Percentiles rank a stretch among this genome's conserved stretches.
Evolutionary conservation across 2,888 invertebrate species (phyloP).

Genomic region (Scaptomyza reducta): DNA sequence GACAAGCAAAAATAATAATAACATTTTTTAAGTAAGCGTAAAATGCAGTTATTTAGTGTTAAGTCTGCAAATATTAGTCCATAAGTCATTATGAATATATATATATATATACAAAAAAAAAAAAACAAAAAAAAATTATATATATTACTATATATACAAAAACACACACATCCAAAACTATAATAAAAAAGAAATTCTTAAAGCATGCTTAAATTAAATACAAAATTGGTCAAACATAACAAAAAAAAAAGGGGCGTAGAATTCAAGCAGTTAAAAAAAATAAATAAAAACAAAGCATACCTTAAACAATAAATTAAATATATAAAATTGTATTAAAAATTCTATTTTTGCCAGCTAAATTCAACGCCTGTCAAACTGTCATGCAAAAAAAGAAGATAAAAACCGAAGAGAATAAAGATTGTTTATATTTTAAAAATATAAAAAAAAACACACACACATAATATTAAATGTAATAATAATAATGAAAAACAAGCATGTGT

Average conservation of each 20-base stretch:
- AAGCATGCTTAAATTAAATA: conserved; percentile 33
- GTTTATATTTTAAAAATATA: conserved; percentile 82
- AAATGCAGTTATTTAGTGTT: conserved; percentile 80
- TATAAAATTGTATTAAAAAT: conserved; percentile 28
- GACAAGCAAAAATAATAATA: conserved; percentile 4
- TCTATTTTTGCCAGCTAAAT: conserved; percentile 8
- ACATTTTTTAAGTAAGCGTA: conserved; percentile 56
- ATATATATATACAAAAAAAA: conserved; percentile 35
- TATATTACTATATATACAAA: conserved; percentile 20
- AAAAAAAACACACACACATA: conserved; percentile 50
- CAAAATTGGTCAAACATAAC: conserved; percentile 19
- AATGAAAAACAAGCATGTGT: conserved; percentile 42
- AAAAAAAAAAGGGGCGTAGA: conserved; percentile 28
- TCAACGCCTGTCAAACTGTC: conserved; percentile 43
- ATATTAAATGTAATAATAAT: conserved; percentile 34
- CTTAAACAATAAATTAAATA: conserved; percentile 24
- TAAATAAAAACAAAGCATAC: conserved; percentile 33
- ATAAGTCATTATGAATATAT: conserved; percentile 58
- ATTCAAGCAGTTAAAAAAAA: conserved; percentile 15
- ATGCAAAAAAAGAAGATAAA: conserved; percentile 48
- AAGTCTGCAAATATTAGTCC: conserved; percentile 76
- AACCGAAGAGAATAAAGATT: conserved; percentile 83
- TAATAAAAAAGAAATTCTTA: conserved; percentile 36
- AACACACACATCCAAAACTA: conserved; percentile 22
- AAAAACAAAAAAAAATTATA: conserved; percentile 18